These are phyloP conservation scores for Zaprionus inermis DNA, from an alignment of 1,140 invertebrate species.

Conservation along the genomic window DNA sequence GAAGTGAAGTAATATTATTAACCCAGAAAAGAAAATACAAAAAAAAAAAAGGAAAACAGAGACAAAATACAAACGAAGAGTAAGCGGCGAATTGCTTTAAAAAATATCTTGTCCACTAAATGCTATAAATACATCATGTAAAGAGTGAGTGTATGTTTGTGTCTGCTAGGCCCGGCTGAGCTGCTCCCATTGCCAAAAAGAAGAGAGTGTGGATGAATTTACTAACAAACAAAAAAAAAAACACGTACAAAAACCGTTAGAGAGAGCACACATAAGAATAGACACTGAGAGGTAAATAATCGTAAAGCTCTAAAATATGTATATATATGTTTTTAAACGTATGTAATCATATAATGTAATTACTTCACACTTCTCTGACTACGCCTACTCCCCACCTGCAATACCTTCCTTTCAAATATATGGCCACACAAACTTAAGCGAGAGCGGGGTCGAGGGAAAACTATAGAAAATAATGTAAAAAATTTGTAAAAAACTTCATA, in stretches of 20 bases:
- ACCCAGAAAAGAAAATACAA: constrained; percentile 2
- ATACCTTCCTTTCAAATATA: constrained; percentile 31
- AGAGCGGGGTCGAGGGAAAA: constrained; percentile 6
- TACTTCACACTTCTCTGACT: background rate
- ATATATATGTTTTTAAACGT: constrained; percentile 35
- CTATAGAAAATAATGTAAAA: constrained; percentile 35
- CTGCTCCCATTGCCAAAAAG: constrained; percentile 17
- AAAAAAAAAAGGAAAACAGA: constrained; percentile 27
- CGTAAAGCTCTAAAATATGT: constrained; percentile 39
- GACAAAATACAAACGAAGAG: constrained; percentile 3
- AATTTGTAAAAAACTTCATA: constrained; percentile 34
- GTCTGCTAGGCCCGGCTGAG: constrained; percentile 31
- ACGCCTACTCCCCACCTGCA: background rate
- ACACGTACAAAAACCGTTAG: background rate
- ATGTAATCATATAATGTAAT: background rate
- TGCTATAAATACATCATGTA: constrained; percentile 42
- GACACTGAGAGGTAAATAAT: constrained; percentile 38
- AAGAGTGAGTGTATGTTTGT: constrained; percentile 15
- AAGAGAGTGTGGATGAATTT: constrained; percentile 15
- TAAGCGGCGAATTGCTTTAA: constrained; percentile 15
- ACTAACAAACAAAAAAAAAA: constrained; percentile 18
- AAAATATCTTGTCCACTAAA: constrained; percentile 19
- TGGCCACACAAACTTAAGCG: constrained; percentile 57
- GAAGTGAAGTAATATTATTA: constrained; percentile 32
- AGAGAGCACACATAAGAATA: constrained; percentile 31